Evolutionary conservation across 2,888 invertebrate species (phyloP), one percentile per base, ranked within the genome.

Genomic region (Orthosia cruda): DNA sequence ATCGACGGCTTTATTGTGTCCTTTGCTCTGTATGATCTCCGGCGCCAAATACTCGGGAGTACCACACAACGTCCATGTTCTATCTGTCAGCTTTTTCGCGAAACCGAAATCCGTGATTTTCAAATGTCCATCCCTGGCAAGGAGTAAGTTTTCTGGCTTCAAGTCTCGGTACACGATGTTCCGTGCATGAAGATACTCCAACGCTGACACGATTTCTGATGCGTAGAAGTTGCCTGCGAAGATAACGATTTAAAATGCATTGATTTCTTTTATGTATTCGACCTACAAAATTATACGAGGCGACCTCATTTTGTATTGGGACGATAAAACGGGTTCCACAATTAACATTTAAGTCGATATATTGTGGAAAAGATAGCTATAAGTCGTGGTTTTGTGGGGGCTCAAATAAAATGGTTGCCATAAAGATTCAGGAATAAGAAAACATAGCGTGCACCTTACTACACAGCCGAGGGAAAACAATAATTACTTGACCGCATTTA

Each of bases 81-180:
- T 98, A 94, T 99, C 99, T 3, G 98, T 98, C 63, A 99, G 96
- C 91, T 98, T 98, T 95, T 99, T 99, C 61, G 99, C 99, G 93
- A 99, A 99, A 16, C 99, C 99, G 92, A 99, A 99, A 94, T 99
- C 99, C 13, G 99, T 99, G 89, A 99, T 99, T 96, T 99, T 99
- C 90, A 99, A 95, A 94, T 99, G 99, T 0, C 99, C 99, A 88
- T 99, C 98, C 85, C 97, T 97, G 90, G 99, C 99, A 66, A 99
- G 97, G 26, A 99, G 97, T 71, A 99, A 96, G 94, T 99, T 99
- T 94, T 99, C 99, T 0, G 99, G 99, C 93, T 99, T 99, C 86
- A 99, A 96, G 91, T 99, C 99, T 72, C 97, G 95, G 95, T 99
- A 99, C 49, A 99, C 99, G 83, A 99, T 98, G 92, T 98, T 98